Percentiles rank a stretch among this genome's conserved stretches.
Conservation (phyloP, 1,140 invertebrate genomes). For the Oreohelix idahoensis region DNA sequence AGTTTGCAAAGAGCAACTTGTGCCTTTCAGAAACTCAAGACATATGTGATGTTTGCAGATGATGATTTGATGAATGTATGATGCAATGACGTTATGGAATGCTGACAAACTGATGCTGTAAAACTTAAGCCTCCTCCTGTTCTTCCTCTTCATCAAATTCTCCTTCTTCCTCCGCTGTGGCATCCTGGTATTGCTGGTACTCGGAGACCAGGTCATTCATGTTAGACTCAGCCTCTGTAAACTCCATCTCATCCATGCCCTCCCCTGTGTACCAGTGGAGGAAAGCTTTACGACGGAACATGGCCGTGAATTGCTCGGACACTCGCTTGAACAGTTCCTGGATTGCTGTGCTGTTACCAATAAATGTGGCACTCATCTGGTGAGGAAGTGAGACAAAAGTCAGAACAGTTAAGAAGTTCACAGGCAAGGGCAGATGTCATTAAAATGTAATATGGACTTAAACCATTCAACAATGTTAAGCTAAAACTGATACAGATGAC, state of each 20-base stretch:
- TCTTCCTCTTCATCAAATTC: conserved; percentile 76
- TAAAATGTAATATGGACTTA: too few species aligned
- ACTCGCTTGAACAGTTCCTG: conserved; percentile 84
- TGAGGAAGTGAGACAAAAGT: not conserved
- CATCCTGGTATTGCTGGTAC: conserved; percentile 70
- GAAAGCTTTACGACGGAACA: conserved; percentile 86
- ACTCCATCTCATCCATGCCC: conserved; percentile 32
- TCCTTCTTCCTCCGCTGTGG: conserved; percentile 67
- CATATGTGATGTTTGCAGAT: too few species aligned
- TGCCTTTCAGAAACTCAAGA: too few species aligned
- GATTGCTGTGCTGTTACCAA: conserved; percentile 55
- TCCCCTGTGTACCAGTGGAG: conserved; percentile 57
- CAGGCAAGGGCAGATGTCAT: too few species aligned
- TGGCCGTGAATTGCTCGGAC: conserved; percentile 77
- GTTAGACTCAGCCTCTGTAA: conserved; percentile 27
- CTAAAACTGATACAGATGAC: too few species aligned
- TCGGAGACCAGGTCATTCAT: conserved; percentile 30
- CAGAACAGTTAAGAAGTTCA: not conserved
- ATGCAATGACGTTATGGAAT: too few species aligned
- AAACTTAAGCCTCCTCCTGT: conserved; percentile 77
- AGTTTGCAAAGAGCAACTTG: too few species aligned
- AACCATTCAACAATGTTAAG: too few species aligned
- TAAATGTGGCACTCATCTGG: conserved; percentile 88
- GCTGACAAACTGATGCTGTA: too few species aligned
- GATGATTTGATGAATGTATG: too few species aligned